Evolutionary conservation across 2,113 vertebrate genomes (phyloP), one percentile per base, ranked within the genome.

Genomic region (Daphoenositta chrysoptera): DNA sequence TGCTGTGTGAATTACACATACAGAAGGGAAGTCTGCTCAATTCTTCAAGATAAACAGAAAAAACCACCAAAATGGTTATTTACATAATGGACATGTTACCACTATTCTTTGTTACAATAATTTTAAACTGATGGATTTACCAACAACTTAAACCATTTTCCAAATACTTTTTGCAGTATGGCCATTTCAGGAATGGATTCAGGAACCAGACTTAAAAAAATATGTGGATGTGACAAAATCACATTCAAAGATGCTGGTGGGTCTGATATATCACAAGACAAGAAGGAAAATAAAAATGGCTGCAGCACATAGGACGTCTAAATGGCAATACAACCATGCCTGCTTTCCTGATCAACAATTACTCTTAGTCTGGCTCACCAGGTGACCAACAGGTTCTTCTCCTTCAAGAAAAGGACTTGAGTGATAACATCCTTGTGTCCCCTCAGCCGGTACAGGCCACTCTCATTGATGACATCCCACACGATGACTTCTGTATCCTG

Each of bases 381-480:
- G 35, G 98, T 99, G 66, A 99, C 97, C 42, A 99, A 97, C 16
- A 99, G 97, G 94, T 99, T 99, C 97, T 98, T 99, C 92, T 98
- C 98, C 90, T 98, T 98, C 57, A 99, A 97, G 84, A 99, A 99
- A 76, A 99, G 70, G 8, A 98, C 98, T 82, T 99, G 98, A 17
- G 99, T 99, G 94, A 99, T 83, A 23, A 98, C 97, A 77, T 99
- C 99, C 92, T 99, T 99, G 90, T 99, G 99, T 15, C 99, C 99
- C 87, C 79, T 98, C 72, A 99, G 98, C 22, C 99, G 97, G 97
- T 99, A 99, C 48, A 99, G 97, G 33, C 99, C 99, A 4, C 98
- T 99, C 97, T 99, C 99, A 33, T 99, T 99, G 96, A 99, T 99
- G 83, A 99, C 98, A 97, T 99, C 99, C 99, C 99, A 99, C 88